These are phyloP conservation scores for Margarornis squamiger DNA, from an alignment of 2,797 vertebrate genomes.

Conservation along the genomic window DNA sequence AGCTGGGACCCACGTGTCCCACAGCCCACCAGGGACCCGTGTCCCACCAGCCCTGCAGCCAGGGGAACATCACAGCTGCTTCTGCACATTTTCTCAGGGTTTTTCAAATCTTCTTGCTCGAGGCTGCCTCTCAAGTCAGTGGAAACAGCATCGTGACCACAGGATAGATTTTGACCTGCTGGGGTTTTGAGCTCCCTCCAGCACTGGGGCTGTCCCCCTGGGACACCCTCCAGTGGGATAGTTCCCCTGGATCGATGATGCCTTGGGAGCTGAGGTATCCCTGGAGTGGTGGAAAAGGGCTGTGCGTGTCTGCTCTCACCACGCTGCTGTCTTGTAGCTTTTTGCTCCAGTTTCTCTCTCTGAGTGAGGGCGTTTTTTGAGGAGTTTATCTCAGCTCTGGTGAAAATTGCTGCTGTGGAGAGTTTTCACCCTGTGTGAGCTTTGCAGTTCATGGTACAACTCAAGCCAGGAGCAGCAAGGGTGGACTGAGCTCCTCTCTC, in stretches of 20 bases:
- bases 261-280: background rate
- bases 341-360: background rate
- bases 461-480: background rate
- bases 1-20: background rate
- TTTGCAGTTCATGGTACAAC: background rate
- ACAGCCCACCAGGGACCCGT: background rate
- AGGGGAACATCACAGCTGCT: background rate
- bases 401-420: background rate
- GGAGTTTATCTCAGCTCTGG: background rate
- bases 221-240: background rate
- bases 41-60: background rate
- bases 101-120: background rate
- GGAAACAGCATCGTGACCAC: background rate
- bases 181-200: background rate
- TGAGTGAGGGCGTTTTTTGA: background rate
- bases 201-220: background rate
- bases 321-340: background rate
- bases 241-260: accelerated
- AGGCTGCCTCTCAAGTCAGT: background rate
- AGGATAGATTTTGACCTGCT: background rate
- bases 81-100: background rate
- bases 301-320: background rate
- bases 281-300: background rate
- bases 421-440: background rate
- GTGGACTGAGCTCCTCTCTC: background rate